Percentiles rank a stretch among this genome's conserved stretches.
Conservation (phyloP, 2,797 vertebrate species). For the Oreortyx pictus region DNA sequence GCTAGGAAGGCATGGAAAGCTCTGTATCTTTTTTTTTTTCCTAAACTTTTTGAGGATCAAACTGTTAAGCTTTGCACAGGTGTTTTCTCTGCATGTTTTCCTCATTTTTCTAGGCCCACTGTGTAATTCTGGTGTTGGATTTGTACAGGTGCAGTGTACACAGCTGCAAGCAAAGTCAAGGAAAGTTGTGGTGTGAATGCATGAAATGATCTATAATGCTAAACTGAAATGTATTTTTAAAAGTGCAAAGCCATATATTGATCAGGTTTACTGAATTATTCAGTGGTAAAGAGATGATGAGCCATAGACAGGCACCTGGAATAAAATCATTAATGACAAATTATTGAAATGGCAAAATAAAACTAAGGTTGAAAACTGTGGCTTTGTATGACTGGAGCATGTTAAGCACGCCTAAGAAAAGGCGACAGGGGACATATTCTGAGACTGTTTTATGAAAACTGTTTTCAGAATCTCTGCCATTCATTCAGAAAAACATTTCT, state of each 20-base stretch:
- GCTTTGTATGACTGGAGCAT: neutral
- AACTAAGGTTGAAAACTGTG: neutral
- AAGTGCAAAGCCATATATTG: neutral
- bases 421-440: neutral
- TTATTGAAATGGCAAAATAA: neutral
- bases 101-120: constrained; percentile 14
- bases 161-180: constrained; percentile 52
- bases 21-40: neutral
- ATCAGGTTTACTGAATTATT: constrained; percentile 7
- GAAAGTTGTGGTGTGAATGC: constrained; percentile 23
- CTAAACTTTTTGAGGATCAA: neutral
- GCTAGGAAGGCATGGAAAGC: neutral
- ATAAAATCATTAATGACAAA: neutral
- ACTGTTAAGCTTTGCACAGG: constrained; percentile 40
- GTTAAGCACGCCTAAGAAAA: neutral
- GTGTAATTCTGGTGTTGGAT: constrained; percentile 31
- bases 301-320: neutral
- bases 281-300: neutral
- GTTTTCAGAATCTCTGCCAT: neutral
- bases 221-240: constrained; percentile 4
- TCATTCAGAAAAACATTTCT: neutral
- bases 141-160: constrained; percentile 62
- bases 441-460: neutral
- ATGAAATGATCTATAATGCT: constrained; percentile 26
- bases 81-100: constrained; percentile 10